Base-by-base conservation (phyloP, 2,797 vertebrate species). In the Sebastes trivittatus region DNA sequence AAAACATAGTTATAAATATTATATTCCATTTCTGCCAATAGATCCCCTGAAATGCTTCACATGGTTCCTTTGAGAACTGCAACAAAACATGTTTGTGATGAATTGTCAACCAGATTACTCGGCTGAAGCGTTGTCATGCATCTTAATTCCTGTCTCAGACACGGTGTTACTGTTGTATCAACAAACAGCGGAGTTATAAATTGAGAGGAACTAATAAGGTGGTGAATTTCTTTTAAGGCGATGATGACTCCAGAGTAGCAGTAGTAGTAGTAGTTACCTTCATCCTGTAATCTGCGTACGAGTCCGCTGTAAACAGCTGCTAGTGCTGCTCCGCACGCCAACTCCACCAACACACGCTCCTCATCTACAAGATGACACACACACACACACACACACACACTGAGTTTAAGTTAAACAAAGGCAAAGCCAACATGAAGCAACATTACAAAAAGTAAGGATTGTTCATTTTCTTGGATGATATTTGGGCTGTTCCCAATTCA, bases 321-420 rank as follows among this genome's bases (percentile, higher is more conserved):
- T 1, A 94, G 80, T 0, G 90, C 82, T 5, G 93, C 93, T 78
- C 92, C 94, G 32, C 94, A 95, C 0, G 93, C 93, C 87, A 94
- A 80, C 83, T 94, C 92, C 85, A 94, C 93, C 84, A 94, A 22
- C 62, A 94, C 91, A 1, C 92, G 89, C 84, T 94, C 92, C 79
- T 93, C 94, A 78, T 93, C 93, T 94, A 36, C 16, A n/a, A 59
- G 10, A 58, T 18, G 2, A n/a, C 25, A 60, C 23, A 23, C 23
- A 23, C 23, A 23, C 25, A 25, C 25, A 23, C 56, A 58, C 11
- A 29, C 13, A 29, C 11, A 38, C 36, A 38, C 36, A 6, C 13
- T 38, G 36, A 38, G 13, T 38, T 38, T 14, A 38, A 38, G 13
- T 14, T 38, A 38, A 64, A 75, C 69, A 65, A 32, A 74, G 42